Percentiles rank a stretch among this genome's conserved stretches.
These are phyloP conservation scores for Proteles cristata DNA, from an alignment of 2,113 vertebrate genomes.

Conservation along the genomic window DNA sequence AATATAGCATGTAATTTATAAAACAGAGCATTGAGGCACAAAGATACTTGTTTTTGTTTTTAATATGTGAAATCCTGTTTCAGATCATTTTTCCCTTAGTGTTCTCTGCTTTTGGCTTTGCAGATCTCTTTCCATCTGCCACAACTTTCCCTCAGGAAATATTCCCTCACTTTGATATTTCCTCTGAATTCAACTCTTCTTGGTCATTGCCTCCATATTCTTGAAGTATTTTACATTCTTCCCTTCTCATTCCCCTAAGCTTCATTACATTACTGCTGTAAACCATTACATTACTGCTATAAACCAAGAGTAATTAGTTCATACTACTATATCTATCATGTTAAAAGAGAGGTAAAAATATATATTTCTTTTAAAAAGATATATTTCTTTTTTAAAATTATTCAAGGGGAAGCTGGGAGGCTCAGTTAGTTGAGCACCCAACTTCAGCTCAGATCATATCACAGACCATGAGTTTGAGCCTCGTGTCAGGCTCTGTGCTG, in stretches of 20 bases:
- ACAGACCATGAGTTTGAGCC: too few species aligned
- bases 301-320: neutral
- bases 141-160: neutral
- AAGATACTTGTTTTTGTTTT: neutral
- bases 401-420: neutral
- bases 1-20: neutral
- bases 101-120: neutral
- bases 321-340: fast-evolving
- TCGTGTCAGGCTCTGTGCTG: too few species aligned
- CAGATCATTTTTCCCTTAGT: neutral
- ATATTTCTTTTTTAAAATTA: neutral
- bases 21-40: neutral
- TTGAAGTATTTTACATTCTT: neutral
- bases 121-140: fast-evolving
- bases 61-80: neutral
- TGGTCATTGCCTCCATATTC: neutral
- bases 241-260: neutral
- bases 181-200: neutral
- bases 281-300: too few species aligned
- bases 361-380: too few species aligned
- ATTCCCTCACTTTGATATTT: neutral
- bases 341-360: neutral
- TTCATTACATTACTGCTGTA: neutral
- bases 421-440: too few species aligned
- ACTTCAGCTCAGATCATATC: too few species aligned